Conservation (phyloP, 2,113 vertebrate genomes). For the Scomber japonicus region DNA sequence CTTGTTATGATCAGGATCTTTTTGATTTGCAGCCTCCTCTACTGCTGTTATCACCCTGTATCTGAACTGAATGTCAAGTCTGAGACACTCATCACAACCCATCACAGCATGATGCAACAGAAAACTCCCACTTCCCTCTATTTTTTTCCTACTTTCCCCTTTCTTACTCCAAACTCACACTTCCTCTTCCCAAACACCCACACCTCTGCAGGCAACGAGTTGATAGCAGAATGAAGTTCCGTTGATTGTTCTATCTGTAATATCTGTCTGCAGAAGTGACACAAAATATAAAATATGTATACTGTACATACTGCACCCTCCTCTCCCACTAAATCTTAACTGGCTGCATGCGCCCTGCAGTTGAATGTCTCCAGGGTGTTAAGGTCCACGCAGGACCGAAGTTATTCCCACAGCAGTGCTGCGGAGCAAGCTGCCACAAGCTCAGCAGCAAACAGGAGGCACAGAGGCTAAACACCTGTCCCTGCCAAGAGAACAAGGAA, state of each 20-base stretch:
- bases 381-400: conserved; percentile 37
- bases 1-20: conserved; percentile 33
- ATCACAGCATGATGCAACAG: conserved; percentile 36
- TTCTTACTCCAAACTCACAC: conserved; percentile 39
- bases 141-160: conserved; percentile 6
- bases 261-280: conserved; percentile 11
- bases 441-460: conserved; percentile 66
- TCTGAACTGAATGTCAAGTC: conserved; percentile 29
- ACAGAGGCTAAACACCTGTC: conserved; percentile 70
- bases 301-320: conserved; percentile 25
- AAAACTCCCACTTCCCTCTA: conserved; percentile 16
- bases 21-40: conserved; percentile 42
- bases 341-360: conserved; percentile 45
- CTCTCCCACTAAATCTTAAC: conserved; percentile 34
- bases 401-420: conserved; percentile 58
- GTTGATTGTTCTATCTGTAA: conserved; percentile 3
- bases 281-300: conserved; percentile 3
- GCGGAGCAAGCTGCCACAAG: conserved; percentile 60
- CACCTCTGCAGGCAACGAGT: conserved; percentile 24
- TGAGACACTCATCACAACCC: conserved; percentile 22
- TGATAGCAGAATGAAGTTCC: conserved; percentile 7
- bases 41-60: conserved; percentile 17
- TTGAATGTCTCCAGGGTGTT: conserved; percentile 47
- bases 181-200: conserved; percentile 33
- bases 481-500: conserved; percentile 53